Base-by-base conservation (phyloP, 2,888 invertebrate genomes). In the Cephus pulcher region DNA sequence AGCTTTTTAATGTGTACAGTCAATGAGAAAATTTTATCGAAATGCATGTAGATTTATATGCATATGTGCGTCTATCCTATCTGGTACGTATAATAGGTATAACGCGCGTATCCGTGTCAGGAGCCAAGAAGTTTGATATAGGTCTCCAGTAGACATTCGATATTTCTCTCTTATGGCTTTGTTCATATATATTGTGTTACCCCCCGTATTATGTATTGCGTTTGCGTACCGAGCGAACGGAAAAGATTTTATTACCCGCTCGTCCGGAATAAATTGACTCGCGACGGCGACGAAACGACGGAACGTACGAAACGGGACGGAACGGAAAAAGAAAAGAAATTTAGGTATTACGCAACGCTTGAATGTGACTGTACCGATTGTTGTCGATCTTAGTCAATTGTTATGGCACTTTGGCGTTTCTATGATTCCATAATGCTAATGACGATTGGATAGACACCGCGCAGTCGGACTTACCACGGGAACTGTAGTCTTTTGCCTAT, bases 101-200 rank as follows among this genome's bases (percentile, higher is more conserved):
- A 56, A 56, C 56, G 69, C 69, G 34, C 76, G 73, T 34, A 73
- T 56, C 34, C 73, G 71, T 77, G 56, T 30, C 69, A 32, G 80
- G 81, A 83, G 81, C 82, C 83, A 85, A 84, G 77, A 84, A 87
- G 84, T 87, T 86, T 85, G 86, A 88, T 87, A 88, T 85, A 86
- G 83, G 86, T 87, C 86, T 83, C 82, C 83, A 78, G 78, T 76
- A 84, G 88, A 86, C 85, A 89, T 86, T 87, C 86, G 87, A 88
- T 89, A 89, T 89, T 86, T 87, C 86, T 85, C 84, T 85, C 83
- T 82, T 82, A 81, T 83, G 84, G 86, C 86, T 87, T 88, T 87
- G 86, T 88, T 87, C 84, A 84, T 86, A 86, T 86, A 89, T 89
- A 56, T 56, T 56, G 56, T 15, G 56, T 56, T 56, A 23, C 56